These are phyloP conservation scores for Charina bottae DNA, from an alignment of 2,113 vertebrate species.

Conservation along the genomic window DNA sequence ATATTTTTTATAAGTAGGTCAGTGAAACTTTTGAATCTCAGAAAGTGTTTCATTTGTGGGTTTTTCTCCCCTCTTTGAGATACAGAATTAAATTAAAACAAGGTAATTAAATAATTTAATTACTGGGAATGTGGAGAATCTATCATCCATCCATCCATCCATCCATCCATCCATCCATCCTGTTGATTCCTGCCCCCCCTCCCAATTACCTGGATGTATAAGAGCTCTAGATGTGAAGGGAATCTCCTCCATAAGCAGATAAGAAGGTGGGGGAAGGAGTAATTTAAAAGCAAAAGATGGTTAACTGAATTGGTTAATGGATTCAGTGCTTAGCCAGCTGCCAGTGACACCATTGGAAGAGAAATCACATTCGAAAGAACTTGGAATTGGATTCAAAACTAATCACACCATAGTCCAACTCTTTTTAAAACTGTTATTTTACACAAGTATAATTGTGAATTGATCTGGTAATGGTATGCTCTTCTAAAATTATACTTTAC, in stretches of 20 bases:
- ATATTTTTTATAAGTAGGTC: slow-evolving; percentile 75
- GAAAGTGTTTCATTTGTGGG: slow-evolving; percentile 51
- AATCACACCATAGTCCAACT: neutral
- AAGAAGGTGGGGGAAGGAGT: neutral
- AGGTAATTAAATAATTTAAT: slow-evolving; percentile 68
- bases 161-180: neutral
- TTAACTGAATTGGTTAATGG: neutral
- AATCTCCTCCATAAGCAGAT: neutral
- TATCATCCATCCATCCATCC: neutral
- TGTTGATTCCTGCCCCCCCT: neutral
- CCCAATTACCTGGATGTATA: neutral
- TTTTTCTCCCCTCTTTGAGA: slow-evolving; percentile 64
- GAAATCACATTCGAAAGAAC: neutral
- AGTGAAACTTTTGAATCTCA: slow-evolving; percentile 72
- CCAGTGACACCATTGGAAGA: neutral
- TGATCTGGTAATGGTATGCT: neutral
- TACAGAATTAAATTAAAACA: slow-evolving; percentile 68
- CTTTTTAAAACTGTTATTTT: neutral
- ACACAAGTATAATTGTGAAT: neutral
- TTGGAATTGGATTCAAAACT: neutral
- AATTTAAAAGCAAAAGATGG: neutral
- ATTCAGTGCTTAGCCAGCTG: neutral
- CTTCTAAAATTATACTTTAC: neutral
- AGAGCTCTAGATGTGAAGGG: neutral
- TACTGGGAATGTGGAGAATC: slow-evolving; percentile 54